phyloP scores from a whole-genome alignment of 1,140 invertebrate genomes.

The Drosophila mayri region DNA sequence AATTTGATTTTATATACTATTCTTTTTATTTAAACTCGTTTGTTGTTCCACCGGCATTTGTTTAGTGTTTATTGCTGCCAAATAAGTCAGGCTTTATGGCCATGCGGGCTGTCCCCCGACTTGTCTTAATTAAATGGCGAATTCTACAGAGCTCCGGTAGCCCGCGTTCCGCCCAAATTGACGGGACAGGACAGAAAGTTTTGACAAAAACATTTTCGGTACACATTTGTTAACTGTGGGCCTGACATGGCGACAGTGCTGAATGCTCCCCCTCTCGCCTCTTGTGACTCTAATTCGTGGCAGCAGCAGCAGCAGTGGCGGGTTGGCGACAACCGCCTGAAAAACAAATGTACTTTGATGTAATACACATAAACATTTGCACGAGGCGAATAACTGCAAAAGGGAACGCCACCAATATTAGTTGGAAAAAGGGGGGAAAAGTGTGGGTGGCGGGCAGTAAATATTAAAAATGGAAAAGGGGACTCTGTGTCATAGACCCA shows the following conservation, averaged over 20 bases:
- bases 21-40: constrained; percentile 7
- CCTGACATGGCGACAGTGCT: constrained; percentile 61
- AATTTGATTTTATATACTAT: not conserved
- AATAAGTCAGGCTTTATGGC: not conserved
- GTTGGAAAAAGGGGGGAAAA: constrained; percentile 15
- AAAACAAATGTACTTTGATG: constrained; percentile 79
- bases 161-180: constrained; percentile 22
- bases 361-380: constrained; percentile 72
- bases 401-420: constrained; percentile 47
- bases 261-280: constrained; percentile 27
- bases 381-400: constrained; percentile 27
- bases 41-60: not conserved
- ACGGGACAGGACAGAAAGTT: constrained; percentile 32
- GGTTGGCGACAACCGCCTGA: constrained; percentile 50
- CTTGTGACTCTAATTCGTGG: constrained; percentile 45
- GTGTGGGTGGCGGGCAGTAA: not conserved
- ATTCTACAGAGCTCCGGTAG: constrained; percentile 10
- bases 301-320: constrained; percentile 12
- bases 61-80: constrained; percentile 6
- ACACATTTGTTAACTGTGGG: constrained; percentile 47
- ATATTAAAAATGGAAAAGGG: constrained; percentile 14
- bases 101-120: constrained; percentile 9
- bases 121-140: constrained; percentile 41
- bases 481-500: constrained; percentile 19
- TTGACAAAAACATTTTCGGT: constrained; percentile 26